These are phyloP conservation scores for Pithys albifrons DNA, from an alignment of 2,113 vertebrate genomes.

Conservation along the genomic window DNA sequence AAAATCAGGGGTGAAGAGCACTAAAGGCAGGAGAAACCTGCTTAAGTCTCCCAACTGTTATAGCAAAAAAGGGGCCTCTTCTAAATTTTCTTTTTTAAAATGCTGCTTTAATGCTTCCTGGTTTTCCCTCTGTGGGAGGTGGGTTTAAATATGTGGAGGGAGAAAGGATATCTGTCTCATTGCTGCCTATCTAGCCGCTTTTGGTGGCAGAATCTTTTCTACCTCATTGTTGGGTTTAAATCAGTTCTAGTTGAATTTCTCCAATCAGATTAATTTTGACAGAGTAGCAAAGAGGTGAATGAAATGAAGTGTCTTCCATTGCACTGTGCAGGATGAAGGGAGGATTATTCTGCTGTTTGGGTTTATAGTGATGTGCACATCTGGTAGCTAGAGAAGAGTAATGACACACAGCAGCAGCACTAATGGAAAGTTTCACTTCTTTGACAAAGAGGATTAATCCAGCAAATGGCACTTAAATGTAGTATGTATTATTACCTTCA, in stretches of 20 bases:
- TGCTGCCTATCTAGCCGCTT: neutral
- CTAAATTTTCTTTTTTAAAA: neutral
- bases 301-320: neutral
- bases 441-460: neutral
- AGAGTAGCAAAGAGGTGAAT: neutral
- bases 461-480: neutral
- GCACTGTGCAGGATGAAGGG: neutral
- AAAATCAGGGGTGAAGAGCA: neutral
- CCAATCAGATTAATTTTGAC: neutral
- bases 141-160: neutral
- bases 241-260: neutral
- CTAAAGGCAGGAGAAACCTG: neutral
- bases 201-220: neutral
- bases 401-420: neutral
- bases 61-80: neutral
- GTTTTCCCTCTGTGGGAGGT: neutral
- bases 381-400: neutral
- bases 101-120: neutral
- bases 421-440: neutral
- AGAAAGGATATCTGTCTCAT: neutral
- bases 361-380: neutral
- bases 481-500: neutral
- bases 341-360: neutral
- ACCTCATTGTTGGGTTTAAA: neutral
- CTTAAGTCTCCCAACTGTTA: neutral